Percentiles rank a stretch among this genome's conserved stretches.
Evolutionary conservation across 2,797 vertebrate genomes (phyloP).

Genomic region (Melanotaenia pygmaea): DNA sequence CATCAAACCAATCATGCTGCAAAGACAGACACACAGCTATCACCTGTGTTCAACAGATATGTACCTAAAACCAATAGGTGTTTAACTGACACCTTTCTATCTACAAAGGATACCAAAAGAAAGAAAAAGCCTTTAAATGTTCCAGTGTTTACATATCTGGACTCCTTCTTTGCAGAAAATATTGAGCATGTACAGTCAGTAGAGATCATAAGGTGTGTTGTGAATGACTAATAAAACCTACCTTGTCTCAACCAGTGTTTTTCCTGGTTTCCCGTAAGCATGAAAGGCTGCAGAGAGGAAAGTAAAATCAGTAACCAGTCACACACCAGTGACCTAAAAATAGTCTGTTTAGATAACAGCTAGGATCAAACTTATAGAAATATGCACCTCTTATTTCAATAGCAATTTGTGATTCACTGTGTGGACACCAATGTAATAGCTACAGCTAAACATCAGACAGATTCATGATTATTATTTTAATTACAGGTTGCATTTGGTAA

Average conservation of each 20-base stretch:
- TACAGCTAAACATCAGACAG: too few species aligned
- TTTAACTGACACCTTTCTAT: background rate
- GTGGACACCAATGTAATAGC: too few species aligned
- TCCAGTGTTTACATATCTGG: background rate
- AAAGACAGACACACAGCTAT: slow-evolving; percentile 17
- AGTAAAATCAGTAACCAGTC: slow-evolving; percentile 12
- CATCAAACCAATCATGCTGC: slow-evolving; percentile 98
- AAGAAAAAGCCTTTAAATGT: background rate
- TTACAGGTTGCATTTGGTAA: too few species aligned
- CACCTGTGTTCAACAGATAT: background rate
- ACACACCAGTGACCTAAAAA: too few species aligned
- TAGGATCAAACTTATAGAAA: too few species aligned
- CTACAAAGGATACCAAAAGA: background rate
- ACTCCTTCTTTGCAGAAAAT: background rate
- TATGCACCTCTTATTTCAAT: too few species aligned
- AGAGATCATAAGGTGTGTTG: background rate
- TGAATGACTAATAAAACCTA: slow-evolving; percentile 56
- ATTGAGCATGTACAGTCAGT: background rate
- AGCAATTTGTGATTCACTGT: too few species aligned
- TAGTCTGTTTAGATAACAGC: too few species aligned
- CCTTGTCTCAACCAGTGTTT: slow-evolving; percentile 95
- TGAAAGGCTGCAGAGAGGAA: slow-evolving; percentile 87
- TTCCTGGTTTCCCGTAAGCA: slow-evolving; percentile 95
- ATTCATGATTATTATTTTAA: too few species aligned
- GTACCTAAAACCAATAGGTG: background rate